Evolutionary conservation across 1,140 invertebrate species (phyloP).

Genomic region (Araneus ventricosus): DNA sequence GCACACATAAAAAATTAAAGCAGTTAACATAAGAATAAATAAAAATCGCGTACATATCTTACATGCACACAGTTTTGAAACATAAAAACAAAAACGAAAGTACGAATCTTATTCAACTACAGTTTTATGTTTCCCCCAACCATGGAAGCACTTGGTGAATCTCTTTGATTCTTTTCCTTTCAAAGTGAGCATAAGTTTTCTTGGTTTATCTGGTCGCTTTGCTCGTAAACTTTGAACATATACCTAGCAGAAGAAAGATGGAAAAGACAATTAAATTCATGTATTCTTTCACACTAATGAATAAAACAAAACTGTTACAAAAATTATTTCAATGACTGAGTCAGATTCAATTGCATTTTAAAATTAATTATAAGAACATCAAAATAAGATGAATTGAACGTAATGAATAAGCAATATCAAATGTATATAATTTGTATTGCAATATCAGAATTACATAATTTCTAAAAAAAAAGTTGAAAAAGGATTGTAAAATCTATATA

Average conservation of each 20-base stretch:
- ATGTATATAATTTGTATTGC: too few species aligned
- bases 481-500: too few species aligned
- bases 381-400: too few species aligned
- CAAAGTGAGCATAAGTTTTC: constrained; percentile 97
- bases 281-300: too few species aligned
- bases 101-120: constrained; percentile 51
- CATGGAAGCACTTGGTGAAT: constrained; percentile 99
- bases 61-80: not conserved
- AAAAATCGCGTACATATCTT: not conserved
- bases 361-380: too few species aligned
- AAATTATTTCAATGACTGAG: too few species aligned
- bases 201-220: constrained; percentile 94
- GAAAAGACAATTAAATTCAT: too few species aligned
- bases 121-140: constrained; percentile 87
- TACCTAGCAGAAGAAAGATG: constrained; percentile 83
- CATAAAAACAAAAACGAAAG: not conserved
- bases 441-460: too few species aligned
- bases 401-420: too few species aligned
- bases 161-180: constrained; percentile 97
- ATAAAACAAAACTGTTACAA: too few species aligned
- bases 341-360: too few species aligned
- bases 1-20: not conserved
- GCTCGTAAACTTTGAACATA: constrained; percentile 98
- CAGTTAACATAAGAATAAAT: not conserved
- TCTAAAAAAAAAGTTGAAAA: too few species aligned